Conservation (phyloP, 2,113 vertebrate genomes). For the Phyllostomus hastatus region DNA sequence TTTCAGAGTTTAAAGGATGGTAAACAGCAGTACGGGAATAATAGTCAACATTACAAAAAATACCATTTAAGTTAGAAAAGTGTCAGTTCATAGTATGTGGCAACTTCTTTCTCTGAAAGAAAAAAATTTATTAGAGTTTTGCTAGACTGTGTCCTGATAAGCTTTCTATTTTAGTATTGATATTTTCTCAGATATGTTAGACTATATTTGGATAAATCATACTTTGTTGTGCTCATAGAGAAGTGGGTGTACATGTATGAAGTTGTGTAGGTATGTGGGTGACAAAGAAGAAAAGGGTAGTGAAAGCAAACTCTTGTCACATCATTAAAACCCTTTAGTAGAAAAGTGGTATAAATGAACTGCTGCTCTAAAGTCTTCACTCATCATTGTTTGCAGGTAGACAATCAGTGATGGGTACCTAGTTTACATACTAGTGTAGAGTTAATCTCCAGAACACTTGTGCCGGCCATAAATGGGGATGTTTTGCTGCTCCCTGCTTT, state of each 20-base stretch:
- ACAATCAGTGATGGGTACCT: conserved; percentile 40
- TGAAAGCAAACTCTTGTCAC: not conserved
- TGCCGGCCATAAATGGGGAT: conserved; percentile 14
- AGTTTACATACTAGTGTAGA: not conserved
- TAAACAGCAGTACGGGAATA: conserved; percentile 16
- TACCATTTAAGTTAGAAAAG: conserved; percentile 20
- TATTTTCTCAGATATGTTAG: not conserved
- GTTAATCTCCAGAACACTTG: not conserved
- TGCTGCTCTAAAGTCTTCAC: conserved; percentile 31
- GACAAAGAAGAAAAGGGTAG: not conserved
- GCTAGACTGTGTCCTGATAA: not conserved
- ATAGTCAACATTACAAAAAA: conserved; percentile 38
- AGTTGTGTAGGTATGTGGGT: not conserved
- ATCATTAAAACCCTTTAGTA: not conserved
- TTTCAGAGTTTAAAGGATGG: not conserved
- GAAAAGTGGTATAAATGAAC: not conserved
- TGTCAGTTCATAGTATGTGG: conserved; percentile 39
- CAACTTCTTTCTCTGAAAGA: conserved; percentile 37
- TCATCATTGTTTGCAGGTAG: conserved; percentile 33
- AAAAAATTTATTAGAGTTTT: not conserved
- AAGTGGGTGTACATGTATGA: not conserved
- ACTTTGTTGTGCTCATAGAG: not conserved
- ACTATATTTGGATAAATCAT: conserved; percentile 38
- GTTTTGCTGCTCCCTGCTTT: not conserved
- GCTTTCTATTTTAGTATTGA: not conserved